Conservation (phyloP, 2,797 vertebrate species). For the Sarcoramphus papa region DNA sequence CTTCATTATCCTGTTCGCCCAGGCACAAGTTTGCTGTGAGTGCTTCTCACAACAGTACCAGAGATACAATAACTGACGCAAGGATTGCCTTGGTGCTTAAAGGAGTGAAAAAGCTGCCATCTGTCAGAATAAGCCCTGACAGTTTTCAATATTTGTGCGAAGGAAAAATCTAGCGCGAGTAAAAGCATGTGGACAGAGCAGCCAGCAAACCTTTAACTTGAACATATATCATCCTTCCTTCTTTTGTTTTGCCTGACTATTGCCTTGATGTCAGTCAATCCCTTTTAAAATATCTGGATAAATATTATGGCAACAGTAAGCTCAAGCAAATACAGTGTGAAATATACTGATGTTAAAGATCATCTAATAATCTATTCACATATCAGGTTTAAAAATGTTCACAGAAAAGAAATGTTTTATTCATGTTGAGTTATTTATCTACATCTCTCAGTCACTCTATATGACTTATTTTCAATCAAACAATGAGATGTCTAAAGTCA, state of each 20-base stretch:
- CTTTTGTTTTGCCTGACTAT: neutral
- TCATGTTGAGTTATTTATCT: neutral
- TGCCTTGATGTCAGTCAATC: neutral
- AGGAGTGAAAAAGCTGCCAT: neutral
- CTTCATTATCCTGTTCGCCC: neutral
- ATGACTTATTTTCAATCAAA: neutral
- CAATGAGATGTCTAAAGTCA: neutral
- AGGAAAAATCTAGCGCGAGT: neutral
- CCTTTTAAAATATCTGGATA: neutral
- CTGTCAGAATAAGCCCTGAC: slow-evolving; percentile 3
- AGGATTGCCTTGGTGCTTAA: neutral
- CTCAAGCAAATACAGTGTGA: neutral
- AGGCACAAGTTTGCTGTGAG: neutral
- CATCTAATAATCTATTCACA: neutral
- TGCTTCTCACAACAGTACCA: neutral
- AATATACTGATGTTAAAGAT: neutral
- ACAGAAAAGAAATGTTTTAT: neutral
- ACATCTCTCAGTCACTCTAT: neutral
- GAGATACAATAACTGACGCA: neutral
- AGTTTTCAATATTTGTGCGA: neutral
- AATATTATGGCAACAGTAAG: neutral
- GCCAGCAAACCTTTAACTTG: neutral
- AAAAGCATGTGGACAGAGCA: neutral
- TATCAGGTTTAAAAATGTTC: neutral
- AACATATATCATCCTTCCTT: neutral